These are phyloP conservation scores for Erythrolamprus reginae DNA, from an alignment of 2,113 vertebrate genomes.

Conservation along the genomic window DNA sequence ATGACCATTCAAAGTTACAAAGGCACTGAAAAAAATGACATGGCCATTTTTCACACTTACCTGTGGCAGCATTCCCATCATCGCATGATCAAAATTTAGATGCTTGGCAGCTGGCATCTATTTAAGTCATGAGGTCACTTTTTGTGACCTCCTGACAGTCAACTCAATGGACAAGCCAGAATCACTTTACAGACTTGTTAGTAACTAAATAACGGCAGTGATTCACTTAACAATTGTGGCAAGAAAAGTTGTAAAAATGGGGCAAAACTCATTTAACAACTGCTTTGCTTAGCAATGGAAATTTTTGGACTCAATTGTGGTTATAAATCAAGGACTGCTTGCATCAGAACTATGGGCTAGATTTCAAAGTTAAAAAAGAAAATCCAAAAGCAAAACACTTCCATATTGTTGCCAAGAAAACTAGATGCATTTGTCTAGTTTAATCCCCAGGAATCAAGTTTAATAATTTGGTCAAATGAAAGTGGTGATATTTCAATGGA, in stretches of 20 bases:
- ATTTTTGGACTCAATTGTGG: background rate
- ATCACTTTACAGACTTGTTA: background rate
- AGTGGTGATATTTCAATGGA: background rate
- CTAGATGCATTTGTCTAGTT: background rate
- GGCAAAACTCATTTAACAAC: background rate
- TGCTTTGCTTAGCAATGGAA: background rate
- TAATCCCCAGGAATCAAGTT: background rate
- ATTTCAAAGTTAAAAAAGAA: background rate
- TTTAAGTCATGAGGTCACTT: background rate
- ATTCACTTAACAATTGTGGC: background rate
- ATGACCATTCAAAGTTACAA: background rate
- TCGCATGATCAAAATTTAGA: background rate
- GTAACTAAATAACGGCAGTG: background rate
- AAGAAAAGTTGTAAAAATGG: background rate
- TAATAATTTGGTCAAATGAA: background rate
- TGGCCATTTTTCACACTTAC: background rate
- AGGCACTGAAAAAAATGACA: background rate
- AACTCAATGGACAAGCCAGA: background rate
- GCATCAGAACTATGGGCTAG: background rate
- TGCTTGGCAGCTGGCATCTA: background rate
- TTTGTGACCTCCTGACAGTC: background rate
- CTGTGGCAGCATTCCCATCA: too few species aligned
- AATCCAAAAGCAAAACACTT: background rate
- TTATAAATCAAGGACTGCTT: background rate
- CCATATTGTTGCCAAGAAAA: background rate